Conservation (phyloP, 1,140 invertebrate species). For the Bombus ignitus region DNA sequence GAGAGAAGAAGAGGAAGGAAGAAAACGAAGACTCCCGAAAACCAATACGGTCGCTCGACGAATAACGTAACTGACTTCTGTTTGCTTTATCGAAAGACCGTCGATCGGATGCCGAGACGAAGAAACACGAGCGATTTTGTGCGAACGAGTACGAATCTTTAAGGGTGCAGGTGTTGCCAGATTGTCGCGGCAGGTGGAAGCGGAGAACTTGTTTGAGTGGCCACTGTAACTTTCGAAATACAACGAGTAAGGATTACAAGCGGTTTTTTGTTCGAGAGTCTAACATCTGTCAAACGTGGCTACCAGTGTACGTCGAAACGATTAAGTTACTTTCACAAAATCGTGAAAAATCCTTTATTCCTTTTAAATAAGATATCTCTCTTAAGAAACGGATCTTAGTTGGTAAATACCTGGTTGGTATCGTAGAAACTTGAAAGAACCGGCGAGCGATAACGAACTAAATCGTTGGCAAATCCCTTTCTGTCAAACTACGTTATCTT, state of each 20-base stretch:
- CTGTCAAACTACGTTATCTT: not conserved
- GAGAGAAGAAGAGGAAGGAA: no score
- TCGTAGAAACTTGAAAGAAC: not conserved
- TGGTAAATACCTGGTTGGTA: no score
- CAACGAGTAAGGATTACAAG: not conserved
- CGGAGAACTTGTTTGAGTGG: not conserved
- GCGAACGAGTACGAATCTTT: not conserved
- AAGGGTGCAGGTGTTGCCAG: conserved; percentile 12
- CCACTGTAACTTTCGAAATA: not conserved
- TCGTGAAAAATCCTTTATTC: not conserved
- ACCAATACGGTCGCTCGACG: no score
- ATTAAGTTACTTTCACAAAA: not conserved
- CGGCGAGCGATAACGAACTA: not conserved
- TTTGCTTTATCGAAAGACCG: not conserved
- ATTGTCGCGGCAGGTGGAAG: conserved; percentile 21
- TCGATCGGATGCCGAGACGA: not conserved
- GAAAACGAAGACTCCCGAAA: no score
- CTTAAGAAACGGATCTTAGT: no score
- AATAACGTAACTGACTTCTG: not conserved
- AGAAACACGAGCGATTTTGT: not conserved
- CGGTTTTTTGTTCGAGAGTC: not conserved
- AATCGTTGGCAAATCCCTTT: not conserved
- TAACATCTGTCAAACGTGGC: not conserved
- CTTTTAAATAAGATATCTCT: not conserved
- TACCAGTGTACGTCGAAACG: not conserved